A percentile compares a stretch with the other conserved stretches of the same genome.
Evolutionary conservation across 2,888 invertebrate species (phyloP).

Genomic region (Cylindroiulus punctatus): DNA sequence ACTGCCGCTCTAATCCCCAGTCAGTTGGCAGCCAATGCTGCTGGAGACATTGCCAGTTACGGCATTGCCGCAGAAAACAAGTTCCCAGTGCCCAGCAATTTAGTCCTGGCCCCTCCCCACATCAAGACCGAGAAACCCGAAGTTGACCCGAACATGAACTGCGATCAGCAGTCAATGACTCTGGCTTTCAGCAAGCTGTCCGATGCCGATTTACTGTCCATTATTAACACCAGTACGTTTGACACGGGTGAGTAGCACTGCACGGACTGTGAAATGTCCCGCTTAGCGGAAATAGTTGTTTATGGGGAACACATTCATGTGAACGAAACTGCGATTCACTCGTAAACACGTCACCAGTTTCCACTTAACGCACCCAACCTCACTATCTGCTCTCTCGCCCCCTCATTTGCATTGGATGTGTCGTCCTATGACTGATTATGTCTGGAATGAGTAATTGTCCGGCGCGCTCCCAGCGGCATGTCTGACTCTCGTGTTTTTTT

Average conservation of each 20-base stretch:
- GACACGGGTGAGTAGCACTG: constrained; percentile 49
- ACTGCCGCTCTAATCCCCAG: neutral
- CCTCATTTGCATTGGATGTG: neutral
- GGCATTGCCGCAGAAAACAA: neutral
- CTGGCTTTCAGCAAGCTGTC: constrained; percentile 53
- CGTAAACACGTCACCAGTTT: neutral
- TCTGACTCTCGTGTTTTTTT: neutral
- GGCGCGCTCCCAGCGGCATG: neutral
- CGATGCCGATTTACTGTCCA: constrained; percentile 51
- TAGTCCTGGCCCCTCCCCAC: neutral
- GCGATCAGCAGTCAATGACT: constrained; percentile 50
- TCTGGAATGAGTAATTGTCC: neutral
- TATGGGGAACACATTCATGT: neutral
- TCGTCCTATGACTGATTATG: neutral
- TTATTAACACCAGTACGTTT: constrained; percentile 55
- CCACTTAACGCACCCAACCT: neutral
- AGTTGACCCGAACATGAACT: neutral
- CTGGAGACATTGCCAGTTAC: neutral
- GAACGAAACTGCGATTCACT: neutral
- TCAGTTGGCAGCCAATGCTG: neutral
- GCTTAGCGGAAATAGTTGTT: neutral
- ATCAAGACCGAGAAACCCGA: neutral
- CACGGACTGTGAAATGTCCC: neutral
- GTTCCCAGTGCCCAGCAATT: neutral
- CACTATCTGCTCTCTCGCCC: neutral